These are phyloP conservation scores for Watsonalla binaria DNA, from an alignment of 2,888 invertebrate genomes.

Conservation along the genomic window DNA sequence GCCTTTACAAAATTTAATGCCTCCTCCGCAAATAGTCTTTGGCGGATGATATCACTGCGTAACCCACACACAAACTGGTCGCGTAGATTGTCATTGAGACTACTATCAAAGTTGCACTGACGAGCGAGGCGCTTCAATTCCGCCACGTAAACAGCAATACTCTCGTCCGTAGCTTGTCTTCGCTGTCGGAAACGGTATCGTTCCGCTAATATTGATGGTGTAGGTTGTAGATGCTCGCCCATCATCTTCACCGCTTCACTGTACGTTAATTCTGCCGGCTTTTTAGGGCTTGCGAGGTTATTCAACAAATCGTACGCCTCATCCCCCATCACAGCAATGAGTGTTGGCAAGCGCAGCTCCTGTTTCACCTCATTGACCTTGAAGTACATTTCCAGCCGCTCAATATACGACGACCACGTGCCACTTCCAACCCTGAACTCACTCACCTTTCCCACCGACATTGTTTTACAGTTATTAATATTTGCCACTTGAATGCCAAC, in stretches of 20 bases:
- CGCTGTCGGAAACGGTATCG: constrained; percentile 6
- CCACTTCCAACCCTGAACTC: constrained; percentile 5
- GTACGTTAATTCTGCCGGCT: not conserved
- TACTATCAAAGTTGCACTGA: constrained; percentile 9
- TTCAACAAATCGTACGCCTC: not conserved
- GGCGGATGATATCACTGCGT: constrained; percentile 11
- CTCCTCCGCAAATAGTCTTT: constrained; percentile 17
- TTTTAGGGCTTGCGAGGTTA: not conserved
- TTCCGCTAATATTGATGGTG: not conserved
- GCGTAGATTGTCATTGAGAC: constrained; percentile 18
- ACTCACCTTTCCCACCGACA: not conserved
- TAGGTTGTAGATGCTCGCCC: not conserved
- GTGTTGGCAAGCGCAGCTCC: constrained; percentile 1
- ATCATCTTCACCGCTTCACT: not conserved
- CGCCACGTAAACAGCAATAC: constrained; percentile 8
- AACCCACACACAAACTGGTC: constrained; percentile 22
- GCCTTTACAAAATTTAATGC: constrained; percentile 7
- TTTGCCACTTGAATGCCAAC: no score
- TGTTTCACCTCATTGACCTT: constrained; percentile 10
- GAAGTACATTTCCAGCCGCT: constrained; percentile 17
- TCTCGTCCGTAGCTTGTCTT: constrained; percentile 4
- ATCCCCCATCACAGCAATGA: not conserved
- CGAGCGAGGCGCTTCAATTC: constrained; percentile 9
- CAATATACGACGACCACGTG: constrained; percentile 12
- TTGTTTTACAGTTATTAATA: not conserved